Conservation (phyloP, 2,797 vertebrate species). For the Mus spretus region DNA sequence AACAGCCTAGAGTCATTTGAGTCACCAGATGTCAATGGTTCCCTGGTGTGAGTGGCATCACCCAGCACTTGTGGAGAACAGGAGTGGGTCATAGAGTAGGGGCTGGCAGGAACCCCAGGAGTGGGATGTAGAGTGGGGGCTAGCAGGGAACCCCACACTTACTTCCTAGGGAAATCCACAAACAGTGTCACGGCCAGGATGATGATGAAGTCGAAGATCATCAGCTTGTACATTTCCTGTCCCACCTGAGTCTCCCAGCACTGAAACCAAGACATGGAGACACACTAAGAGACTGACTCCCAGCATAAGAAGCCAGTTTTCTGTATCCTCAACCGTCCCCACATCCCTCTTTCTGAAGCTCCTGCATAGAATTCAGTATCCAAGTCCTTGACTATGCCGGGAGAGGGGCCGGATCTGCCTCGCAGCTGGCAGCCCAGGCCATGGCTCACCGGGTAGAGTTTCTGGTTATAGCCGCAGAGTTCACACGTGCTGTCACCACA, state of each 20-base stretch:
- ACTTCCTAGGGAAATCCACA: constrained; percentile 97
- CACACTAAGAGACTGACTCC: background rate
- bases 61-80: background rate
- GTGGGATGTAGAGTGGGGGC: rapidly evolving
- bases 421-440: background rate
- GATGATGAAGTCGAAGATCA: constrained; percentile 97
- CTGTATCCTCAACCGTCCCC: background rate
- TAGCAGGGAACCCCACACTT: constrained; percentile 80
- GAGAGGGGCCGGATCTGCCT: background rate
- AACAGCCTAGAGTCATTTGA: background rate
- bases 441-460: constrained; percentile 92
- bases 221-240: constrained; percentile 99
- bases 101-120: background rate
- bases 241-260: constrained; percentile 98
- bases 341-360: background rate
- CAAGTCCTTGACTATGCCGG: background rate
- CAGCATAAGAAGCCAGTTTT: background rate
- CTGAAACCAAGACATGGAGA: constrained; percentile 87
- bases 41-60: background rate
- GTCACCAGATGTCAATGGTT: background rate
- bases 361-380: background rate
- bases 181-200: constrained; percentile 93
- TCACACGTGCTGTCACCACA: constrained; percentile 88
- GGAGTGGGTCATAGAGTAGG: rapidly evolving
- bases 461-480: constrained; percentile 94